Conservation (phyloP, 2,113 vertebrate genomes). For the Sula dactylatra region DNA sequence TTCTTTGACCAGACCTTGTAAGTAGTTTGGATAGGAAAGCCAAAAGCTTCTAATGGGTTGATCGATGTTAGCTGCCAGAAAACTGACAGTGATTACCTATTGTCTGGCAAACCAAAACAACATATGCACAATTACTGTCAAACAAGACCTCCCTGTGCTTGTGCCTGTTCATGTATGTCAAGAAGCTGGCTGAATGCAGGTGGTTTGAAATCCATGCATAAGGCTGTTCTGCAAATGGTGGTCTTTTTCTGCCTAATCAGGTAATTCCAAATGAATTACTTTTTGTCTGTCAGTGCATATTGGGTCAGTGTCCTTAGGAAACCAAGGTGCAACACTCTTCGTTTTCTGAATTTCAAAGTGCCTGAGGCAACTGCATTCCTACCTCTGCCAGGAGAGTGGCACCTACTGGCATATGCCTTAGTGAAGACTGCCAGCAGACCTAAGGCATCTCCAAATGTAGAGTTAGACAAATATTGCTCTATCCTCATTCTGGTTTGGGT, state of each 20-base stretch:
- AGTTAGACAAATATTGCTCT: not conserved
- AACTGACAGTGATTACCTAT: not conserved
- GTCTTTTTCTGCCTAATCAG: not conserved
- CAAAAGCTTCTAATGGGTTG: not conserved
- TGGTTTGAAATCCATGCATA: not conserved
- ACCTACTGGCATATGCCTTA: not conserved
- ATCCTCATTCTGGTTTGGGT: not conserved
- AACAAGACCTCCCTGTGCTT: not conserved
- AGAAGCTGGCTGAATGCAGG: fast-evolving
- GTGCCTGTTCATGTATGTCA: not conserved
- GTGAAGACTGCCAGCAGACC: not conserved
- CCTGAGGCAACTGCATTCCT: not conserved
- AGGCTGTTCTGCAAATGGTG: not conserved
- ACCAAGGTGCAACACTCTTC: not conserved
- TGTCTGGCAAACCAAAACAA: not conserved
- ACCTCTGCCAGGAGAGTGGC: not conserved
- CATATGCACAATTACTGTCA: not conserved
- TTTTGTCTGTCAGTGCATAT: not conserved
- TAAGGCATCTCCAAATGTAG: not conserved
- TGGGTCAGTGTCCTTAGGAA: not conserved
- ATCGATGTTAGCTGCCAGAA: not conserved
- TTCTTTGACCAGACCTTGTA: not conserved
- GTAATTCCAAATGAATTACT: not conserved
- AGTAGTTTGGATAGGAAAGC: not conserved
- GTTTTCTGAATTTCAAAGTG: not conserved